These are phyloP conservation scores for Diplogasteroides magnus DNA, from an alignment of 1,140 invertebrate genomes.

Conservation along the genomic window DNA sequence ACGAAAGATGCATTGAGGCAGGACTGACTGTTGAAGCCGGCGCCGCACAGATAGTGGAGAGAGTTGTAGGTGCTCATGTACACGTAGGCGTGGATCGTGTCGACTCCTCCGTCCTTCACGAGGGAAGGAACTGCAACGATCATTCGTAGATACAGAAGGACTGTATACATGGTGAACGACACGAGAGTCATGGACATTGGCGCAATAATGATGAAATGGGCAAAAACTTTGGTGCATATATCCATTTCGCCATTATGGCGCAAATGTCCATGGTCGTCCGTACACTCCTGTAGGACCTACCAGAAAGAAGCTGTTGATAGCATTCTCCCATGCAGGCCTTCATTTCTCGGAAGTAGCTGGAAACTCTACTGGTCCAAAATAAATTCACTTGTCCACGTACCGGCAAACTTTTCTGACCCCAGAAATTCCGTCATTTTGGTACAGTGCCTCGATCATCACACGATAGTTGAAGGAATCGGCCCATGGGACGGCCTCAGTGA, in stretches of 20 bases:
- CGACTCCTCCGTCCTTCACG: constrained; percentile 14
- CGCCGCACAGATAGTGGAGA: constrained; percentile 34
- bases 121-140: constrained; percentile 2
- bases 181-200: constrained; percentile 23
- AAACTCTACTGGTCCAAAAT: not conserved
- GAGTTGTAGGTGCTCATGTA: constrained; percentile 31
- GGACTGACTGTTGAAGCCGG: constrained; percentile 31
- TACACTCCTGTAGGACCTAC: no score
- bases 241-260: no score
- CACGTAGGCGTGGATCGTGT: constrained; percentile 19
- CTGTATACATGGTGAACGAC: no score
- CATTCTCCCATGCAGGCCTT: constrained; percentile 22
- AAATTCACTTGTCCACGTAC: not conserved
- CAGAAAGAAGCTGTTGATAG: constrained; percentile 5
- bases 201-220: no score
- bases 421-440: constrained; percentile 10
- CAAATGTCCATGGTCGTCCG: no score
- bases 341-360: constrained; percentile 35
- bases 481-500: constrained; percentile 17
- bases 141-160: no score
- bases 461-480: constrained; percentile 14
- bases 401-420: constrained; percentile 34
- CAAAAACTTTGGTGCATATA: no score
- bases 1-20: not conserved
- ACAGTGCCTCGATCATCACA: constrained; percentile 20